These are phyloP conservation scores for Leucoma salicis DNA, from an alignment of 2,888 invertebrate genomes.

Conservation along the genomic window DNA sequence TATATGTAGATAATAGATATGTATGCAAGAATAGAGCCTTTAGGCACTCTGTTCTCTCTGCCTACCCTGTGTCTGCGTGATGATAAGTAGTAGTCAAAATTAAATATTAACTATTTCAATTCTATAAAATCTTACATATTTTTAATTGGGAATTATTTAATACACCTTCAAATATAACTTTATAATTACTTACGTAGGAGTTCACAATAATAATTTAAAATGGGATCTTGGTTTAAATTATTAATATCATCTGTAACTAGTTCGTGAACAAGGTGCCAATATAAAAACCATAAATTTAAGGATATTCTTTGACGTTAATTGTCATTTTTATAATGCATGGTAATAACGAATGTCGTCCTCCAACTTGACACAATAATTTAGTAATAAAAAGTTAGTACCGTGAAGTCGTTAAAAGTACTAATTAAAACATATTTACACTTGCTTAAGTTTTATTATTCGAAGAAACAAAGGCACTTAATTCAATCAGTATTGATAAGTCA, in stretches of 20 bases:
- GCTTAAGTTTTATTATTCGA: slow-evolving; percentile 8
- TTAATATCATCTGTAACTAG: background rate
- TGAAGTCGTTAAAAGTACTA: slow-evolving; percentile 5
- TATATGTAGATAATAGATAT: too few species aligned
- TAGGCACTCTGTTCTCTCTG: too few species aligned
- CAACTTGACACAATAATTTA: slow-evolving; percentile 4
- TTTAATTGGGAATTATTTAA: too few species aligned
- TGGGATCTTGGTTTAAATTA: background rate
- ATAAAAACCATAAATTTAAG: background rate
- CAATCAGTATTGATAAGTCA: too few species aligned
- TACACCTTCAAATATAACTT: too few species aligned
- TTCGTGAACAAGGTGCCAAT: background rate
- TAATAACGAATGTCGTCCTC: slow-evolving; percentile 1
- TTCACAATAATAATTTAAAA: background rate
- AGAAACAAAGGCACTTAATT: slow-evolving; percentile 21
- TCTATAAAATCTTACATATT: too few species aligned
- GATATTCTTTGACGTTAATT: background rate
- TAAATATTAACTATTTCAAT: too few species aligned
- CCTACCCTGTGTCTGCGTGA: too few species aligned
- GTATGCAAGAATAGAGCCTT: too few species aligned
- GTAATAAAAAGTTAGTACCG: slow-evolving; percentile 7
- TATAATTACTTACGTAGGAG: background rate
- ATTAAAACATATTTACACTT: slow-evolving; percentile 8
- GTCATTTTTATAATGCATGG: background rate
- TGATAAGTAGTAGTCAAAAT: too few species aligned